A percentile compares a stretch with the other conserved stretches of the same genome.
These are phyloP conservation scores for Crepidodera aurea DNA, from an alignment of 2,888 invertebrate species.

Conservation along the genomic window DNA sequence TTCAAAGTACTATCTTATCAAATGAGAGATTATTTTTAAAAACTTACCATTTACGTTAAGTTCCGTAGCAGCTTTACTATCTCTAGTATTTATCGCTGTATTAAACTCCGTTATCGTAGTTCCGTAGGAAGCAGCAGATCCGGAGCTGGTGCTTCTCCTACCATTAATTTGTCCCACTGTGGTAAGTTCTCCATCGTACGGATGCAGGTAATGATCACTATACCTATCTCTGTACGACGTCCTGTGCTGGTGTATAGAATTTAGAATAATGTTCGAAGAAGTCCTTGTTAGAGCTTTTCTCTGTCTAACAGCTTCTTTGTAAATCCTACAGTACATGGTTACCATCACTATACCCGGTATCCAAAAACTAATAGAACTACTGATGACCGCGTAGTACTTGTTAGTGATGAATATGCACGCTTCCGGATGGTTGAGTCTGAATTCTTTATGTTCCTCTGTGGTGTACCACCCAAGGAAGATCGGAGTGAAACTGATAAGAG, in stretches of 20 bases:
- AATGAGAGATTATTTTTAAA: no score
- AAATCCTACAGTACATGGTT: slow-evolving; percentile 88
- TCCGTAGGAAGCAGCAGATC: slow-evolving; percentile 62
- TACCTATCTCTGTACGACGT: slow-evolving; percentile 68
- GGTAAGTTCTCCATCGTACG: slow-evolving; percentile 67
- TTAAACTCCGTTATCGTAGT: slow-evolving; percentile 62
- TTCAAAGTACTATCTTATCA: no score
- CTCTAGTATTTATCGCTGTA: slow-evolving; percentile 60
- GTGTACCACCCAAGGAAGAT: slow-evolving; percentile 90
- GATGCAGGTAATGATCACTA: slow-evolving; percentile 67
- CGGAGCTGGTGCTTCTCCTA: slow-evolving; percentile 69
- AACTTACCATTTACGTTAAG: slow-evolving; percentile 75
- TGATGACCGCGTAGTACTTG: slow-evolving; percentile 85
- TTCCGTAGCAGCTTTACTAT: slow-evolving; percentile 73
- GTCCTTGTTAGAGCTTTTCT: slow-evolving; percentile 83
- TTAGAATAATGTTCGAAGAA: slow-evolving; percentile 85
- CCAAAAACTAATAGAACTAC: slow-evolving; percentile 92
- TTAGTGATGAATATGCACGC: slow-evolving; percentile 87
- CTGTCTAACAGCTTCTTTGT: slow-evolving; percentile 83
- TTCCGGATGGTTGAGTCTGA: slow-evolving; percentile 72
- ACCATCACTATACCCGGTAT: slow-evolving; percentile 93
- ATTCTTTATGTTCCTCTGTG: slow-evolving; percentile 67
- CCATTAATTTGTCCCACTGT: slow-evolving; percentile 66
- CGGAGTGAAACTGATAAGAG: slow-evolving; percentile 91
- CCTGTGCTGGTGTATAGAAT: slow-evolving; percentile 84